These are phyloP conservation scores for Triplophysa siluroides DNA, from an alignment of 2,113 vertebrate species.

Conservation along the genomic window DNA sequence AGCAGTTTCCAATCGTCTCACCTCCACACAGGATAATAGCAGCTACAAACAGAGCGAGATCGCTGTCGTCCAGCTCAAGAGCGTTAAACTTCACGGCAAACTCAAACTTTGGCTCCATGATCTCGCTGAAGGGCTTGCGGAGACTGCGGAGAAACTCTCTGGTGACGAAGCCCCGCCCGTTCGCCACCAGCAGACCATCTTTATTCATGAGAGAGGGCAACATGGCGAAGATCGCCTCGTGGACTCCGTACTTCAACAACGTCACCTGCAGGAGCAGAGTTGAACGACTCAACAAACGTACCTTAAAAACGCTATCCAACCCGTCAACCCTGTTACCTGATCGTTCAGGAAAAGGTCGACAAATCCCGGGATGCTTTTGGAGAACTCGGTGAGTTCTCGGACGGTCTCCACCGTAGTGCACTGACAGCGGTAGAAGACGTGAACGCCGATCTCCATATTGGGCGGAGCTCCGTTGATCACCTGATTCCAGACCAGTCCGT, in stretches of 20 bases:
- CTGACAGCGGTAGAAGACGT: constrained; percentile 98
- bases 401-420: constrained; percentile 96
- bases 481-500: constrained; percentile 95
- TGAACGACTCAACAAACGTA: background rate
- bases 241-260: constrained; percentile 85
- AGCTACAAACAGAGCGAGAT: constrained; percentile 85
- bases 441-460: constrained; percentile 94
- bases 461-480: constrained; percentile 83
- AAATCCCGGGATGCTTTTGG: constrained; percentile 97
- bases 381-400: constrained; percentile 94
- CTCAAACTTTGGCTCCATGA: constrained; percentile 90
- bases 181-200: constrained; percentile 85
- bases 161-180: constrained; percentile 83
- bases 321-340: constrained; percentile 71
- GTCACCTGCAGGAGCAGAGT: constrained; percentile 69
- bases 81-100: constrained; percentile 89
- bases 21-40: constrained; percentile 89
- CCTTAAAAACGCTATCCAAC: no score
- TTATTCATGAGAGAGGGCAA: constrained; percentile 90
- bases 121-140: constrained; percentile 84
- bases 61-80: constrained; percentile 86
- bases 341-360: constrained; percentile 92
- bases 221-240: constrained; percentile 89
- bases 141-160: constrained; percentile 86
- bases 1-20: constrained; percentile 53